Percentiles rank a stretch among this genome's conserved stretches.
Conservation (phyloP, 2,113 vertebrate species). For the Mobula birostris region DNA sequence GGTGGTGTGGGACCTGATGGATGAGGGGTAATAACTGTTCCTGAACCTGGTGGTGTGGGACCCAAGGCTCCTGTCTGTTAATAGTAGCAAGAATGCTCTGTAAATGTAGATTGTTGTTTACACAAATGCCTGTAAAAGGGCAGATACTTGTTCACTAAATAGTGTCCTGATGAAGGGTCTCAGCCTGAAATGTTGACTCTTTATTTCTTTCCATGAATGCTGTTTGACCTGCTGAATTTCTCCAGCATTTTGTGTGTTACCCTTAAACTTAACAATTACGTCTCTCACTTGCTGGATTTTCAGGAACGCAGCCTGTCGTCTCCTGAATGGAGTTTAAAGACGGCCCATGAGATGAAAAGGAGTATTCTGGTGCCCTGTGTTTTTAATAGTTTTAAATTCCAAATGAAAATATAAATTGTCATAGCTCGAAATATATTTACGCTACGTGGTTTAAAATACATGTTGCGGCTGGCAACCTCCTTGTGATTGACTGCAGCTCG, state of each 20-base stretch:
- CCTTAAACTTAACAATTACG: background rate
- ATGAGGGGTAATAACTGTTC: no score
- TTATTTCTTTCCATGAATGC: no score
- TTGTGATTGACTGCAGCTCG: conserved; percentile 1
- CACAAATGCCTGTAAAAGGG: no score
- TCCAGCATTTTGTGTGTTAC: no score
- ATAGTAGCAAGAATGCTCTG: no score
- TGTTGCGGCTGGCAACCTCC: background rate
- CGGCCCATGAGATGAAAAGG: background rate
- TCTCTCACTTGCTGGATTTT: conserved; percentile 20
- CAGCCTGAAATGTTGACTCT: no score
- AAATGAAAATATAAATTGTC: conserved; percentile 25
- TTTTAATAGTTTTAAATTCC: conserved; percentile 31
- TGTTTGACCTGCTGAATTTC: no score
- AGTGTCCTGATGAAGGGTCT: no score
- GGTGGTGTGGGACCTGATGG: no score
- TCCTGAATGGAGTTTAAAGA: background rate
- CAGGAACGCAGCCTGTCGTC: background rate
- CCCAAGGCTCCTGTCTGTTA: no score
- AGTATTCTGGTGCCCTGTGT: conserved; percentile 12
- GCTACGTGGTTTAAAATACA: conserved; percentile 20
- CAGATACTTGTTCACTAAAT: background rate
- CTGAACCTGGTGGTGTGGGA: no score
- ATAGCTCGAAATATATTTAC: conserved; percentile 26
- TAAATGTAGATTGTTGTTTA: no score